phyloP scores from a whole-genome alignment of 2,888 invertebrate species.

The Scaptomyza reducta region DNA sequence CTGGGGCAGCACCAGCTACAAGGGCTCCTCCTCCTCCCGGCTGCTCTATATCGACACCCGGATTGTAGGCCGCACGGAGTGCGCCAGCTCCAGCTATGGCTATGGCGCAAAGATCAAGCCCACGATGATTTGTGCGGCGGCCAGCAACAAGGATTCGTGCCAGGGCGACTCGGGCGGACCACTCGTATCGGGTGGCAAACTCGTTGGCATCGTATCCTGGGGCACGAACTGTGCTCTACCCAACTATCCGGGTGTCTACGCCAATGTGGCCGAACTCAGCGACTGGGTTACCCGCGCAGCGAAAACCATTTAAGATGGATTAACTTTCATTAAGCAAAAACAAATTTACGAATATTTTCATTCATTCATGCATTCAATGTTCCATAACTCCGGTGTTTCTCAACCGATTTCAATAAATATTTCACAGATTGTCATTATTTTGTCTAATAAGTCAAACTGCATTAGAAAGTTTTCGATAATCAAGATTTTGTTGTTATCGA shows the following conservation, averaged over 20 bases:
- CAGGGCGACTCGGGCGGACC: conserved; percentile 82
- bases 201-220: conserved; percentile 81
- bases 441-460: no score
- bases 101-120: conserved; percentile 58
- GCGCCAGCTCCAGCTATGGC: conserved; percentile 83
- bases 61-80: conserved; percentile 69
- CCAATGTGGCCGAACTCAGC: conserved; percentile 65
- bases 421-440: no score
- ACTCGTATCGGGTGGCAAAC: conserved; percentile 58
- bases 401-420: no score
- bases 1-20: conserved; percentile 51
- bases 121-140: conserved; percentile 75
- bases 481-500: no score
- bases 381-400: no score
- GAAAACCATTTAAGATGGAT: conserved; percentile 4
- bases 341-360: no score
- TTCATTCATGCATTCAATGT: no score
- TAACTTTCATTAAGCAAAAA: not conserved
- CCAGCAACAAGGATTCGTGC: conserved; percentile 72
- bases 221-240: conserved; percentile 70
- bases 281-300: conserved; percentile 59
- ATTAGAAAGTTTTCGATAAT: no score
- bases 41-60: conserved; percentile 49
- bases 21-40: conserved; percentile 21
- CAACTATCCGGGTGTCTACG: conserved; percentile 76